Conservation (phyloP, 2,113 vertebrate genomes). For the Myrmophylax atrothorax region DNA sequence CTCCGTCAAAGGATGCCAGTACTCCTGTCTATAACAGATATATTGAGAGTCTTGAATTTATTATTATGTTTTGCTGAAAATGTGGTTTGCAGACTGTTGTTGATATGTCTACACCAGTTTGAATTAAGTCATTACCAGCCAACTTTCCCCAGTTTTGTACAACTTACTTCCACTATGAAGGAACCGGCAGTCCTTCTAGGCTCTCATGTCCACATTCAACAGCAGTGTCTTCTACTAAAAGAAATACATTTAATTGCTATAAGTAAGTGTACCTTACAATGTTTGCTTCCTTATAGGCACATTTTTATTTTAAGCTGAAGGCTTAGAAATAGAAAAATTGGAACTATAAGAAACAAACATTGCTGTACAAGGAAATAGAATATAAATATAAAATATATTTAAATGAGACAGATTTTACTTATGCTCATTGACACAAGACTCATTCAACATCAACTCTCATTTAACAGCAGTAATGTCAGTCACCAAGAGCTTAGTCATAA, state of each 20-base stretch:
- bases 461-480: background rate
- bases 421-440: background rate
- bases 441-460: background rate
- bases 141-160: constrained; percentile 86
- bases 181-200: constrained; percentile 89
- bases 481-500: background rate
- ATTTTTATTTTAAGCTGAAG: background rate
- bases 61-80: constrained; percentile 92
- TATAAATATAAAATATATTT: background rate
- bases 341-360: background rate
- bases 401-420: background rate
- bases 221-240: constrained; percentile 80
- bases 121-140: constrained; percentile 84
- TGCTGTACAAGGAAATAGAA: background rate
- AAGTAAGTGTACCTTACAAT: background rate
- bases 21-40: constrained; percentile 72
- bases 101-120: constrained; percentile 89
- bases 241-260: background rate
- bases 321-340: background rate
- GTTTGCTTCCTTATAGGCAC: background rate
- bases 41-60: constrained; percentile 73
- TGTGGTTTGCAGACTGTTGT: constrained; percentile 82
- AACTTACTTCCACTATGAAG: constrained; percentile 86
- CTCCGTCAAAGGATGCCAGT: constrained; percentile 86
- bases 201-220: constrained; percentile 83